These are phyloP conservation scores for Tholera decimalis DNA, from an alignment of 2,888 invertebrate species.

Conservation along the genomic window DNA sequence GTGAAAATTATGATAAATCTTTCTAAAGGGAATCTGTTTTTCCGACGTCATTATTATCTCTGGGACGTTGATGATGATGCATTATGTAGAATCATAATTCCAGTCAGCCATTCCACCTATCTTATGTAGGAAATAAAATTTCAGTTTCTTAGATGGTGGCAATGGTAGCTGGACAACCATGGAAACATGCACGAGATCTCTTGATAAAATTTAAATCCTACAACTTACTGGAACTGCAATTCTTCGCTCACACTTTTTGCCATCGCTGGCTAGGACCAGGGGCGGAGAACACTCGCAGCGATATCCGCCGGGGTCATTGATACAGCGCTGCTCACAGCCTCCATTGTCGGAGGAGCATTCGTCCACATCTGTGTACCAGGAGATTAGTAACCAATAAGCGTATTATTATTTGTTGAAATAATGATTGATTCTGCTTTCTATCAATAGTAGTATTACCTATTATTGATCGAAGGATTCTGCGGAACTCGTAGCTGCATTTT, in stretches of 20 bases:
- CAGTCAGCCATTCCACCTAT: too few species aligned
- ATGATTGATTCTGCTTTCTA: neutral
- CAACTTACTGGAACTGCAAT: slow-evolving; percentile 77
- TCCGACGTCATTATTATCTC: too few species aligned
- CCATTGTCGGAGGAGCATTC: slow-evolving; percentile 91
- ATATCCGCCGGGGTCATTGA: slow-evolving; percentile 92
- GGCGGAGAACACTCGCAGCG: slow-evolving; percentile 92
- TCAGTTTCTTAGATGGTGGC: too few species aligned
- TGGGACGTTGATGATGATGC: too few species aligned
- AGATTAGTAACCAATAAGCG: neutral
- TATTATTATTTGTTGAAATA: neutral
- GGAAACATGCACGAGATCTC: neutral
- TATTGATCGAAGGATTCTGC: too few species aligned
- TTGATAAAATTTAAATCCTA: neutral
- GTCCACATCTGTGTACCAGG: slow-evolving; percentile 86
- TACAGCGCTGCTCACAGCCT: slow-evolving; percentile 92
- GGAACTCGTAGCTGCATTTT: neutral
- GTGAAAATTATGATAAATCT: too few species aligned
- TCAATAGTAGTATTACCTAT: too few species aligned
- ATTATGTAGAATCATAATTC: too few species aligned
- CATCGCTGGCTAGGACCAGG: slow-evolving; percentile 89
- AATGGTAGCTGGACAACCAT: neutral
- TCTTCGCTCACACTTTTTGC: slow-evolving; percentile 90
- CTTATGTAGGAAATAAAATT: too few species aligned
- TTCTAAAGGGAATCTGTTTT: too few species aligned